Evolutionary conservation across 2,113 vertebrate species (phyloP), one percentile per base, ranked within the genome.

Genomic region (Percopsis transmontana): DNA sequence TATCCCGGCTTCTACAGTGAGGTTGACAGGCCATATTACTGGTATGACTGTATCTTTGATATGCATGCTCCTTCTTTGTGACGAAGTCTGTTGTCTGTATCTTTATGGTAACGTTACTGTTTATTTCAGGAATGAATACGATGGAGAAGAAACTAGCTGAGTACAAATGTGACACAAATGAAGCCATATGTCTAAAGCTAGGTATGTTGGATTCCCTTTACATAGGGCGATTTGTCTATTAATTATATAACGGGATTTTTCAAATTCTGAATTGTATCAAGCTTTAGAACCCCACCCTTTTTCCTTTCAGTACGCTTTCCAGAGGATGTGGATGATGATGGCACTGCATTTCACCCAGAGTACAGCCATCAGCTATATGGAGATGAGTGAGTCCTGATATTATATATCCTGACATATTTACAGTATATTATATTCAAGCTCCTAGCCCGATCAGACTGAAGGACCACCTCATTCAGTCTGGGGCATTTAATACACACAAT

Each of bases 151-250:
- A 98, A 81, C 83, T 99, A 79, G 94, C 97, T 14, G 97, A 99
- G 72, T 99, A 96, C 88, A 99, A 99, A 77, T 98, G 96, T 90
- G 95, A 96, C 76, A 99, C 97, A 83, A 99, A 99, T 82, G 95
- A 97, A 92, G 97, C 97, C 13, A 92, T 98, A 80, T 94, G 94
- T 76, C 85, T 99, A 72, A 99, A 99, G 84, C 85, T 99, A 80
- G 97, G 97, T 99, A 91, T 78, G 80, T 80, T 39, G n/a, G 0
- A 16, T 18, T 71, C 55, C 21, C 1, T 50, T 42, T 21, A 18
- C 57, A 24, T 23, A 23, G 5, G 2, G 20, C 44, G 2, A 16
- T 5, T 53, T 38, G 18, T 45, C 24, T 50, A 50, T 27, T 0
- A 40, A 2, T 42, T 33, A 38, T 14, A 9, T 51, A 1, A 41